Evolutionary conservation across 2,113 vertebrate genomes (phyloP), one percentile per base, ranked within the genome.

Genomic region (Notarius lentiginosus): DNA sequence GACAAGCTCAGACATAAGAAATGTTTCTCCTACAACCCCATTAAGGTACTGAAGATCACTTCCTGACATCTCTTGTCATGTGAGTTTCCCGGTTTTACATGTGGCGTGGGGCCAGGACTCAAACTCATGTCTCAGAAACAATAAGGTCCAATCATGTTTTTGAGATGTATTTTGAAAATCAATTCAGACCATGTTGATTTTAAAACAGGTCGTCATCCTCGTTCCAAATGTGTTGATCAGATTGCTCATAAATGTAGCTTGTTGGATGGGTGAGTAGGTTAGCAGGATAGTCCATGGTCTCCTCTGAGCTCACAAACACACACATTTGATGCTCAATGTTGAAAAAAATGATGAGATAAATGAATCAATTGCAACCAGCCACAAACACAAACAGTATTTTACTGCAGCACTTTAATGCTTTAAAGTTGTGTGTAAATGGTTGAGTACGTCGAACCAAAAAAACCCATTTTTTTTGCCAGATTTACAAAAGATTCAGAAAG

Each of bases 1-100:
- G 68, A 41, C 47, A 76, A 53, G 73, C 73, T 22, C 73, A 76
- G 73, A 53, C 22, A n/a, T n/a, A 55, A 66, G 65, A 66, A 66
- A 14, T 27, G n/a, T n/a, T 12, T 66, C n/a, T 66, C n/a, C 27
- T 68, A 6, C n/a, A 68, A 30, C 65, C 65, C 12, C 65, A 30
- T 63, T 10, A 63, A 8, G 8, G 20, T 7, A 63, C 61, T 24
- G 22, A 63, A 63, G 34, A 34, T 5, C 18, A 81, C 58, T 70
- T 88, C 75, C 68, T 66, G 65, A 20, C 53, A 7, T 61, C 22
- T 68, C 47, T 41, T 5, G 14, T 30, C 12, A 27, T 15, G 10
- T 65, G 63, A 65, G n/a, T 66, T 30, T 66, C 27, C n/a, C 5
- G n/a, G n/a, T 66, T 66, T 66, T 65, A 11, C 9, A 1, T 65